Conservation (phyloP, 2,888 invertebrate genomes). For the Cephus runcator region DNA sequence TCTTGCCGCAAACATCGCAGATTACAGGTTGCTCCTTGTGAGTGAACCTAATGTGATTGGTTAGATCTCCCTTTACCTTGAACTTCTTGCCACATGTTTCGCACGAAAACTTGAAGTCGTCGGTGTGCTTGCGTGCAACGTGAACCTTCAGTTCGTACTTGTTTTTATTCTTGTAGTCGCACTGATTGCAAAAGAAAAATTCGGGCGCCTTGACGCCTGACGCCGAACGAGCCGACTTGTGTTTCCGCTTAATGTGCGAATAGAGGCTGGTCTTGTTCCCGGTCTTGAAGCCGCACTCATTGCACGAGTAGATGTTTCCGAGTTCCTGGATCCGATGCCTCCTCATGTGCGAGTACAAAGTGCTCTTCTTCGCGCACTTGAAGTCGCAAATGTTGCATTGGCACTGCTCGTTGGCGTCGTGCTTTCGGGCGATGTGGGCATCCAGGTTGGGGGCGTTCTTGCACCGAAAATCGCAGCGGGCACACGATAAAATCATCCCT, state of each 20-base stretch:
- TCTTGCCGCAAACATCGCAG: slow-evolving; percentile 58
- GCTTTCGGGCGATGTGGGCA: slow-evolving; percentile 34
- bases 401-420: slow-evolving; percentile 28
- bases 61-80: slow-evolving; percentile 16
- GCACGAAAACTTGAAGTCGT: slow-evolving; percentile 18
- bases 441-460: slow-evolving; percentile 24
- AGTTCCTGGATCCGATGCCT: slow-evolving; percentile 38
- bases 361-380: slow-evolving; percentile 50
- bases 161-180: slow-evolving; percentile 51
- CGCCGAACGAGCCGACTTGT: slow-evolving; percentile 31
- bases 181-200: slow-evolving; percentile 44
- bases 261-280: slow-evolving; percentile 52
- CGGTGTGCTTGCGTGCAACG: slow-evolving; percentile 30
- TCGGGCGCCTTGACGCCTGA: slow-evolving; percentile 25
- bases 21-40: slow-evolving; percentile 21
- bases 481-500: slow-evolving; percentile 21
- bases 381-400: slow-evolving; percentile 54
- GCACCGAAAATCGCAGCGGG: slow-evolving; percentile 36
- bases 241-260: slow-evolving; percentile 57
- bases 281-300: slow-evolving; percentile 56
- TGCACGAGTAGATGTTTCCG: slow-evolving; percentile 45
- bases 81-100: slow-evolving; percentile 19
- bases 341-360: slow-evolving; percentile 53
- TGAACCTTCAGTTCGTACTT: slow-evolving; percentile 54
- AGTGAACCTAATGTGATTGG: slow-evolving; percentile 18